Base-by-base conservation (phyloP, 2,888 invertebrate genomes). In the Anthophora plumipes region DNA sequence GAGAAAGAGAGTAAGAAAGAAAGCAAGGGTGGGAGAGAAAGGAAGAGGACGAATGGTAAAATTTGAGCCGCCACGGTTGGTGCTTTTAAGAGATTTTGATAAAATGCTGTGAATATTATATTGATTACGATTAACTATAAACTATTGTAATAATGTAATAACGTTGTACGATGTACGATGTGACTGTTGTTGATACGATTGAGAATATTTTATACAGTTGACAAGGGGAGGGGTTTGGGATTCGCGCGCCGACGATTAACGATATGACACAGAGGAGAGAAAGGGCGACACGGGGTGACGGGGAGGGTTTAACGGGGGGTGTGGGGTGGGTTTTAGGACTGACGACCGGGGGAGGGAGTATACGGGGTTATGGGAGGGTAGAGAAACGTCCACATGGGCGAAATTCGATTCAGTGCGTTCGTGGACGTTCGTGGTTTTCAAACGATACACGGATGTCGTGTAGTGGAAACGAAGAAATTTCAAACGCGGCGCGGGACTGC, bases 31-130 rank as follows among this genome's bases (percentile, higher is more conserved):
- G 22, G 55, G 54, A 57, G 25, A 37, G 52, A 25, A 43, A 43
- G 25, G 7, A 14, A 12, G 66, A 75, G 75, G 73, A 79, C 68
- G 77, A 74, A 77, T 71, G 63, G 72, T 68, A 60, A 84, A 88
- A 85, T 86, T 82, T 80, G 83, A 88, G 85, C 88, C 91, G 89
- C 90, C 90, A 90, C 89, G 90, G 89, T 90, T 92, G 92, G 92
- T 91, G 92, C 91, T 93, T 93, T 92, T 91, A 92, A 92, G 91
- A 93, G 92, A 93, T 93, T 93, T 93, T 92, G 92, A 93, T 92
- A 93, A 93, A 93, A 93, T 92, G 92, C 93, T 93, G 93, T 93
- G 93, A 93, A 93, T 93, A 93, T 90, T 93, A 92, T 93, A 93
- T 92, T 93, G 92, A 92, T 92, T 92, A 92, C 89, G 90, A 88